Evolutionary conservation across 2,888 invertebrate species (phyloP).

Genomic region (Acronicta aceris): DNA sequence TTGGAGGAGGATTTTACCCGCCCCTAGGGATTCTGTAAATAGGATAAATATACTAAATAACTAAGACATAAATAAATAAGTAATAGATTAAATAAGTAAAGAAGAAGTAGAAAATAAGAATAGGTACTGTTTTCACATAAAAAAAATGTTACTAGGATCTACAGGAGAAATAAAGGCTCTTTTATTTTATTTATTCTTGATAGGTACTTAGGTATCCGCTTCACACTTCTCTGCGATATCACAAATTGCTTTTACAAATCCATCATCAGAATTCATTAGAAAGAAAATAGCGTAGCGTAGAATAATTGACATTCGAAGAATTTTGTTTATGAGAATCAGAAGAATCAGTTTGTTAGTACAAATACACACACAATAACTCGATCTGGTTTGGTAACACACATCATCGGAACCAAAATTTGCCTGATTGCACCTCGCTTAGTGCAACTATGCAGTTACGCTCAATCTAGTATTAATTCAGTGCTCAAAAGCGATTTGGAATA

Average conservation of each 20-base stretch:
- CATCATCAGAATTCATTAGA: too few relatives aligned
- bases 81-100: too few relatives aligned
- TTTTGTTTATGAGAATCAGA: not conserved
- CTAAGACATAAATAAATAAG: too few relatives aligned
- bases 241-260: not conserved
- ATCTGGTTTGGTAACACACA: not conserved
- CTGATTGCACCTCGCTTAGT: conserved; percentile 1
- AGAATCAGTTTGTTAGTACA: not conserved
- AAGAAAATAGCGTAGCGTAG: not conserved
- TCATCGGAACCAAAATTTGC: not conserved
- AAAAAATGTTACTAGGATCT: too few relatives aligned
- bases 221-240: not conserved
- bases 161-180: too few relatives aligned
- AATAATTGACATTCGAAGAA: not conserved
- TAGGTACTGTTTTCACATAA: too few relatives aligned
- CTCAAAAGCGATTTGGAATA: conserved; percentile 15
- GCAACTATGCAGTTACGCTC: conserved; percentile 1
- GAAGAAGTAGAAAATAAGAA: too few relatives aligned
- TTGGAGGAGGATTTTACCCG: too few relatives aligned
- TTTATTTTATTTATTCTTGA: too few relatives aligned
- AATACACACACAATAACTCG: not conserved
- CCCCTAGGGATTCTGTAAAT: too few relatives aligned
- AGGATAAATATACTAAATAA: too few relatives aligned
- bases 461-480: not conserved
- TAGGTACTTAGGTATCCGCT: too few relatives aligned